Conservation (phyloP, 2,888 invertebrate genomes). For the Callyntrura sp. region DNA sequence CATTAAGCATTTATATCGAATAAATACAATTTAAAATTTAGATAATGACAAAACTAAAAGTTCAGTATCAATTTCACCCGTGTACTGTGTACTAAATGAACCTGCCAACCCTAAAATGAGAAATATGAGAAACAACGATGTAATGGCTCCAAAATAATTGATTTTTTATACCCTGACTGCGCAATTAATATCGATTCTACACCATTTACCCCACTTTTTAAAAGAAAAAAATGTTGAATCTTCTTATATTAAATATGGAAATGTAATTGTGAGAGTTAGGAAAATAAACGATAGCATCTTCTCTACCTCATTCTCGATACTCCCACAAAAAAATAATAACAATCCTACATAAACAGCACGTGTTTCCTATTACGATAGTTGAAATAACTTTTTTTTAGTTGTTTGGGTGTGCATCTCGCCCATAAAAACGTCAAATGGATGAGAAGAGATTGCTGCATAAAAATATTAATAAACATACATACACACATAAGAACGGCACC, state of each 20-base stretch:
- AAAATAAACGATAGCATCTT: neutral
- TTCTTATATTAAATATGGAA: neutral
- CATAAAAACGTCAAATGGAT: neutral
- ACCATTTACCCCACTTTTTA: too few species aligned
- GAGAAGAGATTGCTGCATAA: neutral
- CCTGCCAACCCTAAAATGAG: too few species aligned
- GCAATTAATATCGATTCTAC: too few species aligned
- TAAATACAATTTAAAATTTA: too few species aligned
- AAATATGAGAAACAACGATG: too few species aligned
- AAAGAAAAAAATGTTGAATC: neutral
- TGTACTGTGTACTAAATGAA: too few species aligned
- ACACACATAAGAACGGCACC: neutral
- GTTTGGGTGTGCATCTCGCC: neutral
- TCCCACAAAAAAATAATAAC: conserved; percentile 40
- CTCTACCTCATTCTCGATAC: neutral
- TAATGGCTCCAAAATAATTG: too few species aligned
- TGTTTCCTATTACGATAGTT: neutral
- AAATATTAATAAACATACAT: neutral
- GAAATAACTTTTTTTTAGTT: neutral
- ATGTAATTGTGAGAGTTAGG: neutral
- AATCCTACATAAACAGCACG: neutral
- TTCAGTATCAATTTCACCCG: too few species aligned
- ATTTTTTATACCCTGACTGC: too few species aligned
- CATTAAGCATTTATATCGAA: too few species aligned
- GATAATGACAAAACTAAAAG: too few species aligned